phyloP scores from a whole-genome alignment of 2,888 invertebrate species.

The Harpagoxenus sublaevis region DNA sequence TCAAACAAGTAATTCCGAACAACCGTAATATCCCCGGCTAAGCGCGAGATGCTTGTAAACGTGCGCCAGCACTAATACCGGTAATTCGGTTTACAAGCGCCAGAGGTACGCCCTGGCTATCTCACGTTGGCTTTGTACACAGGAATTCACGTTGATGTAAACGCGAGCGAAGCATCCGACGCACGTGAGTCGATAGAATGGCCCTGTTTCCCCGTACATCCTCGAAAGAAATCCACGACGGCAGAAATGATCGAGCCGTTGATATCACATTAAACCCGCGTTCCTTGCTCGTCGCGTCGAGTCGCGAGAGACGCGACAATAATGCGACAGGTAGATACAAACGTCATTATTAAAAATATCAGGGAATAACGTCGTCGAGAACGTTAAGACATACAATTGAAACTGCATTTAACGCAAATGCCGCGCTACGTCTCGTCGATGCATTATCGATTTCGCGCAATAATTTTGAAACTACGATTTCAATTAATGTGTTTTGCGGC shows the following conservation, averaged over 20 bases:
- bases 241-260: background rate
- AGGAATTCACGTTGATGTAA: constrained; percentile 60
- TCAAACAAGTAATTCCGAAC: constrained; percentile 77
- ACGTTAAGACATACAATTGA: background rate
- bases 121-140: constrained; percentile 50
- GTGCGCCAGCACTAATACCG: constrained; percentile 72
- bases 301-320: background rate
- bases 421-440: background rate
- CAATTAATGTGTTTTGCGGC: constrained; percentile 32
- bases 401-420: background rate
- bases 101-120: constrained; percentile 41
- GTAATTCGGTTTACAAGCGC: constrained; percentile 76
- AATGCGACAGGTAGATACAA: background rate
- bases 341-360: background rate
- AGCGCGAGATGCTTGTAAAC: constrained; percentile 76
- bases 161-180: constrained; percentile 41
- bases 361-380: background rate
- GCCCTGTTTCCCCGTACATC: background rate
- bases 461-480: constrained; percentile 45
- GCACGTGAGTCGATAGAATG: constrained; percentile 21
- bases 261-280: too few species aligned
- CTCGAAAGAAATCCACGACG: constrained; percentile 23
- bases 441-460: background rate
- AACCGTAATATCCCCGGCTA: constrained; percentile 75
- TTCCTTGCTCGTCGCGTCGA: too few species aligned